Evolutionary conservation across 1,140 invertebrate genomes (phyloP).

Genomic region (Papilio machaon): DNA sequence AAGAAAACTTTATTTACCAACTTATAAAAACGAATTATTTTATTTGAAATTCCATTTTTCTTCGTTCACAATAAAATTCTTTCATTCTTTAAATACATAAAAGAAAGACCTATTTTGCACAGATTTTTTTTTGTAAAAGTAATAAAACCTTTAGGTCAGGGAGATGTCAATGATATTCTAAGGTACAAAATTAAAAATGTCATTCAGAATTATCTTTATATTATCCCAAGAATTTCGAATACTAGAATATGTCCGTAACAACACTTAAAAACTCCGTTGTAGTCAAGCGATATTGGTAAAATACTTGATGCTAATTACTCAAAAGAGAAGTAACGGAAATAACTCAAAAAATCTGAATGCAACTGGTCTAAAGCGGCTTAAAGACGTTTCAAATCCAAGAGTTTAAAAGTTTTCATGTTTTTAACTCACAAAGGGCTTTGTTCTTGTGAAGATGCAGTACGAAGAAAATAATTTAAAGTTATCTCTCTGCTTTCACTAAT

Average conservation of each 20-base stretch:
- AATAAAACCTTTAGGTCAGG: too few species aligned
- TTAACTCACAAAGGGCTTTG: constrained; percentile 11
- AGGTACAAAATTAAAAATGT: too few species aligned
- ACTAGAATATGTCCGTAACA: too few species aligned
- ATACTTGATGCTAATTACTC: not conserved
- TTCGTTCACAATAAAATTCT: not conserved
- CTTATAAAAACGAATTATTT: not conserved
- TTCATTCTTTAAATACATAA: not conserved
- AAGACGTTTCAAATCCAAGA: not conserved
- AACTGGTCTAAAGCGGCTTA: not conserved
- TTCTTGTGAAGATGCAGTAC: not conserved
- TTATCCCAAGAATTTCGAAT: too few species aligned
- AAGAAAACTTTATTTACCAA: not conserved
- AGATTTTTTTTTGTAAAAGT: not conserved
- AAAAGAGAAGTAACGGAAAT: not conserved
- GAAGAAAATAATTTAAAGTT: not conserved
- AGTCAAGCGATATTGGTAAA: not conserved
- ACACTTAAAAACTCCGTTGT: too few species aligned
- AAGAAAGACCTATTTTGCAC: not conserved
- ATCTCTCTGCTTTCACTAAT: not conserved
- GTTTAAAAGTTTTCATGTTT: not conserved
- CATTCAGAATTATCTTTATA: too few species aligned
- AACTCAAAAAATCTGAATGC: not conserved
- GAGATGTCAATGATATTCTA: too few species aligned
- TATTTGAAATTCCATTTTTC: not conserved